Percentiles rank a stretch among this genome's conserved stretches.
phyloP scores from a whole-genome alignment of 1,140 invertebrate genomes.

The Lamellibrachia luymesi region DNA sequence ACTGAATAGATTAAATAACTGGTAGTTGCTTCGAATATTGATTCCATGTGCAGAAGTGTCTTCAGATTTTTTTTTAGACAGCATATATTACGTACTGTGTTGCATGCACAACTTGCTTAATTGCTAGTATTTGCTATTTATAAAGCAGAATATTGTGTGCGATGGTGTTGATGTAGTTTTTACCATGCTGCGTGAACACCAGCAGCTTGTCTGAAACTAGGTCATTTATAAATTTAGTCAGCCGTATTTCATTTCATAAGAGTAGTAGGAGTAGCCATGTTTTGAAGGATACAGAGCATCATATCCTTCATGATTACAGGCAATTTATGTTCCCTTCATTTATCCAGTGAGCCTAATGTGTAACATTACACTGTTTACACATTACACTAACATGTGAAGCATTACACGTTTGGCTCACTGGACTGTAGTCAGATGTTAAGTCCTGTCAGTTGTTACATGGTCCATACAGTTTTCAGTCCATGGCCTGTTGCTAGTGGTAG shows the following conservation, averaged over 20 bases:
- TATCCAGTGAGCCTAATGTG: background rate
- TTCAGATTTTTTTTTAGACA: no score
- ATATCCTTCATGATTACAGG: background rate
- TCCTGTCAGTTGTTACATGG: background rate
- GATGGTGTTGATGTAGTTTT: no score
- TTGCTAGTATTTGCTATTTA: no score
- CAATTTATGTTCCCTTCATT: background rate
- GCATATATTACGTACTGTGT: no score
- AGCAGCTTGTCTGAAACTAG: background rate
- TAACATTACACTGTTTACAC: no score
- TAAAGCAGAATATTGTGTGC: no score
- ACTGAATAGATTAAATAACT: no score
- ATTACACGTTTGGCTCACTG: background rate
- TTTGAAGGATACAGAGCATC: background rate
- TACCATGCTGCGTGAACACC: background rate
- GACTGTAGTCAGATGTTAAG: background rate
- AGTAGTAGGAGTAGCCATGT: background rate
- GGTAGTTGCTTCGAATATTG: no score
- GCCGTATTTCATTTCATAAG: background rate
- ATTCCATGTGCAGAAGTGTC: no score
- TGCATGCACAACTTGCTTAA: no score
- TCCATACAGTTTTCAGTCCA: background rate
- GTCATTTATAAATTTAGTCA: background rate
- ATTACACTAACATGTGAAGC: no score
- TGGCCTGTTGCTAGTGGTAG: background rate